phyloP scores from a whole-genome alignment of 2,113 vertebrate genomes.

The Tonatia bakeri region DNA sequence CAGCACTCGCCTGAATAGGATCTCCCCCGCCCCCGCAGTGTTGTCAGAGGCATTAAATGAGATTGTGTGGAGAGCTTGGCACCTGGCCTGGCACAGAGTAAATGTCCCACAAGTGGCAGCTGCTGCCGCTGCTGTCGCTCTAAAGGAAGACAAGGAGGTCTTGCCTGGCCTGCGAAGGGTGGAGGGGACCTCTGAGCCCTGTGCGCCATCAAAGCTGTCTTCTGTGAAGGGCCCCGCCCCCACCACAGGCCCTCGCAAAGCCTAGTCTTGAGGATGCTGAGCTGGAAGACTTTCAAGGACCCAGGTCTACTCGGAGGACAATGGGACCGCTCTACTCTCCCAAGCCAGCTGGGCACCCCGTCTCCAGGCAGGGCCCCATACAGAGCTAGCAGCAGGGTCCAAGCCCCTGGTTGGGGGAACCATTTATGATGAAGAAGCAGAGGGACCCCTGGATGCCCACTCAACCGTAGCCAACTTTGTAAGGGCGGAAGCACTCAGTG shows the following conservation, averaged over 20 bases:
- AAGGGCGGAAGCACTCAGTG: neutral
- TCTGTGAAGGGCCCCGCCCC: neutral
- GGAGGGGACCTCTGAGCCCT: neutral
- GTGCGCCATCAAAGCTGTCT: neutral
- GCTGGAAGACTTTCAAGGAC: neutral
- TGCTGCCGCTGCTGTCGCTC: neutral
- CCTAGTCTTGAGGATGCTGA: neutral
- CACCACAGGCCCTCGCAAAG: neutral
- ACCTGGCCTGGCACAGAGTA: neutral
- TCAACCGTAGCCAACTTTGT: fast-evolving
- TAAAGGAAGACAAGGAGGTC: neutral
- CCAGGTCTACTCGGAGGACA: neutral
- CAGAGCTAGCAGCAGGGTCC: neutral
- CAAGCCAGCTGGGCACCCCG: fast-evolving
- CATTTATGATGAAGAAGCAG: fast-evolving
- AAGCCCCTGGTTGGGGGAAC: neutral
- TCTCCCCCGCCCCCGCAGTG: fast-evolving
- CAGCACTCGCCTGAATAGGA: neutral
- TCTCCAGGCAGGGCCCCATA: no score
- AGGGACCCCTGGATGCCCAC: neutral
- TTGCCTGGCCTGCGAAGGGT: fast-evolving
- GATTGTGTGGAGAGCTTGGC: neutral
- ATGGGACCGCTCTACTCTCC: neutral
- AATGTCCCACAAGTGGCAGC: fast-evolving
- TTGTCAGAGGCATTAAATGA: fast-evolving